Evolutionary conservation across 2,797 vertebrate species (phyloP).

Genomic region (Sibirionetta formosa): DNA sequence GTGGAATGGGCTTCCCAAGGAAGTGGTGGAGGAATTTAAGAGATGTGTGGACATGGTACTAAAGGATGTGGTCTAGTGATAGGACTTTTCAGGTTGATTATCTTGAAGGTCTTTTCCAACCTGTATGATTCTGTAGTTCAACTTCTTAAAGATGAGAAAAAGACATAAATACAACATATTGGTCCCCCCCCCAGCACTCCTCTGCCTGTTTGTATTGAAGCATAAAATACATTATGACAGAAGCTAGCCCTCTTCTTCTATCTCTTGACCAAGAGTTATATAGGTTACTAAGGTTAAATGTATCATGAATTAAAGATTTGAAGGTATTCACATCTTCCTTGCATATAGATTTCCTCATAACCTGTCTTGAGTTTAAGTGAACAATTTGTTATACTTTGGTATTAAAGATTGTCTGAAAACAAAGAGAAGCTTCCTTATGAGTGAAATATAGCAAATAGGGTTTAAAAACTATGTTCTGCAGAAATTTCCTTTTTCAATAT

Average conservation of each 20-base stretch:
- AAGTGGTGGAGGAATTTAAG: too few relatives aligned
- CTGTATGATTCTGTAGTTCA: not conserved
- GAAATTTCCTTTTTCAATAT: not conserved
- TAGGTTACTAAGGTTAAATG: not conserved
- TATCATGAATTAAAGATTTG: not conserved
- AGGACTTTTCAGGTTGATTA: not conserved
- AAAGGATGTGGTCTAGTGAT: too few relatives aligned
- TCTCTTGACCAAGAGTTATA: not conserved
- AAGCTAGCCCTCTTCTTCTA: not conserved
- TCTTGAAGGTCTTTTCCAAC: not conserved
- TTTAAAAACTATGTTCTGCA: not conserved
- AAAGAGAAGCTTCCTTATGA: not conserved
- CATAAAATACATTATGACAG: not conserved
- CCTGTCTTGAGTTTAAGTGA: constrained; percentile 12
- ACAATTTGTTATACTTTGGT: not conserved
- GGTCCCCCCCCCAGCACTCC: fast-evolving
- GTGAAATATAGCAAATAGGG: not conserved
- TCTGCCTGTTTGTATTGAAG: not conserved
- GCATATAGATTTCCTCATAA: not conserved
- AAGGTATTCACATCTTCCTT: not conserved
- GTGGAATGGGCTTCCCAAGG: too few relatives aligned
- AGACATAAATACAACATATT: not conserved
- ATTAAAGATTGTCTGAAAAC: not conserved
- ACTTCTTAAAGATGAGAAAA: not conserved
- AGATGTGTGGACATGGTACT: too few relatives aligned